Evolutionary conservation across 2,888 invertebrate species (phyloP).

Genomic region (Eurytoma adleriae): DNA sequence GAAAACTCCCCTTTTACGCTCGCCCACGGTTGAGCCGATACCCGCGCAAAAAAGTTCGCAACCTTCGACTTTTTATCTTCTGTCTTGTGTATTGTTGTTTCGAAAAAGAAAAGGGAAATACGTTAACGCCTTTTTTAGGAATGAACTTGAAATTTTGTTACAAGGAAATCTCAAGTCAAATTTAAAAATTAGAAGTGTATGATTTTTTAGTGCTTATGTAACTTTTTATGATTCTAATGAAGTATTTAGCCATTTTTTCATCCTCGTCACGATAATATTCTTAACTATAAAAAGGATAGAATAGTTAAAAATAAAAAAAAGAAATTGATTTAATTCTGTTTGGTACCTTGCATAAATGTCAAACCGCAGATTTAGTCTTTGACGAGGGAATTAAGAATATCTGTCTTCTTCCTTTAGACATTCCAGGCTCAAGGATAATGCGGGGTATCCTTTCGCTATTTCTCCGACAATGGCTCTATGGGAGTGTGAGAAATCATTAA

Average conservation of each 20-base stretch:
- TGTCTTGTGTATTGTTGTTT: not conserved
- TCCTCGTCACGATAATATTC: not conserved
- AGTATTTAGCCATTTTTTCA: no score
- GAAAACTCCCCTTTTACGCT: slow-evolving; percentile 38
- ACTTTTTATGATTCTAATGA: no score
- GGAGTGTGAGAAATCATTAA: slow-evolving; percentile 66
- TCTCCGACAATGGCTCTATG: slow-evolving; percentile 62
- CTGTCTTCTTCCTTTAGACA: slow-evolving; percentile 66
- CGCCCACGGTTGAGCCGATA: slow-evolving; percentile 18
- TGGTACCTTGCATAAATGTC: not conserved
- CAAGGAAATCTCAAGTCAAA: no score
- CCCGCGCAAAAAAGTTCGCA: not conserved
- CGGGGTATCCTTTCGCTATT: slow-evolving; percentile 55
- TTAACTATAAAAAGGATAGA: slow-evolving; percentile 23
- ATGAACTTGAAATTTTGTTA: no score
- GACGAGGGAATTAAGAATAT: slow-evolving; percentile 68
- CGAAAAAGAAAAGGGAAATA: no score
- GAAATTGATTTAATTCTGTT: slow-evolving; percentile 29
- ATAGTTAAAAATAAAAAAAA: slow-evolving; percentile 4
- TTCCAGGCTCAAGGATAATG: slow-evolving; percentile 56
- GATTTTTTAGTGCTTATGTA: no score
- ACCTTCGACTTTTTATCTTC: slow-evolving; percentile 5
- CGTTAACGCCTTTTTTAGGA: no score
- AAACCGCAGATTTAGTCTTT: slow-evolving; percentile 19
- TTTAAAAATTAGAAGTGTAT: no score